A percentile compares a stretch with the other conserved stretches of the same genome.
Evolutionary conservation across 2,113 vertebrate genomes (phyloP).

Genomic region (Cairina moschata): DNA sequence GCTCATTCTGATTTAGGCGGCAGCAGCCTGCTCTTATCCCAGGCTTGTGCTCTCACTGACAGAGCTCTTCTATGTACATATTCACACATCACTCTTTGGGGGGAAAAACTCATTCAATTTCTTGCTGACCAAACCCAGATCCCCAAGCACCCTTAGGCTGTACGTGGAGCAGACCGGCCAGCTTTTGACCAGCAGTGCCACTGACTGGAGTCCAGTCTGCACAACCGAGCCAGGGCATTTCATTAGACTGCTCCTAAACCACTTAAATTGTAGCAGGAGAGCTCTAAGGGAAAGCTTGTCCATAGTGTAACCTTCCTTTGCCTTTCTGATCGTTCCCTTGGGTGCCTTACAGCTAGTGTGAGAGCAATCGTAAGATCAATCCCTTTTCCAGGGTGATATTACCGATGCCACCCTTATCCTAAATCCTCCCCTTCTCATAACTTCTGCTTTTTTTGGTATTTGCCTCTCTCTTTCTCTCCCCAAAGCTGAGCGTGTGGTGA

Average conservation of each 20-base stretch:
- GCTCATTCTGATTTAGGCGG: background rate
- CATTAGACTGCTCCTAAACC: background rate
- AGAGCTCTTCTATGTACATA: background rate
- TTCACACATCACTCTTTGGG: background rate
- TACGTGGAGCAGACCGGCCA: background rate
- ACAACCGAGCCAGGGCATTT: background rate
- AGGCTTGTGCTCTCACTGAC: background rate
- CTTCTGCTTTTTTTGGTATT: background rate
- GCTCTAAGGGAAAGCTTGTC: background rate
- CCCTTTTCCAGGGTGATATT: background rate
- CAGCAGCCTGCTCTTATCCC: background rate
- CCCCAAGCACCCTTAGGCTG: background rate
- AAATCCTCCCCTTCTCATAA: background rate
- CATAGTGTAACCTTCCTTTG: background rate
- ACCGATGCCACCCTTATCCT: background rate
- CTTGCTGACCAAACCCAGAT: fast-evolving
- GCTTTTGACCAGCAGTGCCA: background rate
- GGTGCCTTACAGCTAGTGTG: background rate
- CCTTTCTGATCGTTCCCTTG: background rate
- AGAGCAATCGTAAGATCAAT: background rate
- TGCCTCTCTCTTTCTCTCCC: background rate
- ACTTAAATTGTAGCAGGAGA: background rate
- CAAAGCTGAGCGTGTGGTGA: background rate
- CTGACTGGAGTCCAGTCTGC: background rate
- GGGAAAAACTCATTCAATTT: background rate